phyloP scores from a whole-genome alignment of 2,113 vertebrate species.

The Microcebus jonahi region DNA sequence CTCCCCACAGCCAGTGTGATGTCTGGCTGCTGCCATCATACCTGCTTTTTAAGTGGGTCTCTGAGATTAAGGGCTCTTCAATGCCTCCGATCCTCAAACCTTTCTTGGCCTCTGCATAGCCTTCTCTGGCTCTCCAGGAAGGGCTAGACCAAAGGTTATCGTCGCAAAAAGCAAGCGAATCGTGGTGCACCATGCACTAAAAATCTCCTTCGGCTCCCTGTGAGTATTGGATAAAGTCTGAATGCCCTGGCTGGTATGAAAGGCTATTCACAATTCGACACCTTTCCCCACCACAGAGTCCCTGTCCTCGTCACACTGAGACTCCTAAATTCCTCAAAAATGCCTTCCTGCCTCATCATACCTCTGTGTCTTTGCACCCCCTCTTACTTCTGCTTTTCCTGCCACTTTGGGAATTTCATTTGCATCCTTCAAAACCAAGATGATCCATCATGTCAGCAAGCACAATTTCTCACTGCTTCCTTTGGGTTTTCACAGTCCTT shows the following conservation, averaged over 20 bases:
- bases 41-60: neutral
- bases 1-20: neutral
- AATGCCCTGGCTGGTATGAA: neutral
- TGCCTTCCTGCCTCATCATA: neutral
- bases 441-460: slow-evolving; percentile 37
- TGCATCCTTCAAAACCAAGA: slow-evolving; percentile 46
- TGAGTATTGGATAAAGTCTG: neutral
- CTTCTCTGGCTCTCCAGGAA: neutral
- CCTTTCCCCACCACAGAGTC: rapidly evolving
- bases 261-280: neutral
- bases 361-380: neutral
- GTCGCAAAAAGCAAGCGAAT: neutral
- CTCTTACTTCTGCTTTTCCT: neutral
- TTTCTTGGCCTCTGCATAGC: neutral
- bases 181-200: neutral
- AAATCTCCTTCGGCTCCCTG: neutral
- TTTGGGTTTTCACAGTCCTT: slow-evolving; percentile 61
- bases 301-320: neutral
- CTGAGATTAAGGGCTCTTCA: neutral
- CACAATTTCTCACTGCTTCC: neutral
- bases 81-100: neutral
- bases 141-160: neutral
- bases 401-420: slow-evolving; percentile 31
- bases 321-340: neutral
- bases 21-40: too few species aligned